Evolutionary conservation across 2,888 invertebrate species (phyloP).

Genomic region (Drosophila anomalata): DNA sequence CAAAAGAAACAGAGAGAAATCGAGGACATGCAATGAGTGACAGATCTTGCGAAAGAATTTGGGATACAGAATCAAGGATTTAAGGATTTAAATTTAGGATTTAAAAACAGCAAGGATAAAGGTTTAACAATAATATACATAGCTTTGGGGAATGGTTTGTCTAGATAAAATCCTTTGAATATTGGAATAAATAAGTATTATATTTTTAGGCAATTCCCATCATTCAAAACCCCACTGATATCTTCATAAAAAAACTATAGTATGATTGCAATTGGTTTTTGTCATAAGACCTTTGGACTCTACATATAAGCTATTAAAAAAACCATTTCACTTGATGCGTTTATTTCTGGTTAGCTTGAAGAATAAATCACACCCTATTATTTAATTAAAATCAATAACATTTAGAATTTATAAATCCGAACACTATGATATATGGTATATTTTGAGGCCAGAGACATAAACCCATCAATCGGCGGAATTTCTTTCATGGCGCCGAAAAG

Average conservation of each 20-base stretch:
- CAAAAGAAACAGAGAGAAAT: conserved; percentile 64
- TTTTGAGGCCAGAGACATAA: conserved; percentile 60
- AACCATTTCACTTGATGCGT: conserved; percentile 1
- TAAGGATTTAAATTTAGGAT: not conserved
- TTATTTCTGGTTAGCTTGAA: conserved; percentile 15
- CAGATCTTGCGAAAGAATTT: conserved; percentile 15
- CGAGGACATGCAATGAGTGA: conserved; percentile 70
- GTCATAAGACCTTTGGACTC: not conserved
- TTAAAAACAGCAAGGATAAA: not conserved
- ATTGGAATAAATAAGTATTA: not conserved
- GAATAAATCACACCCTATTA: conserved; percentile 43
- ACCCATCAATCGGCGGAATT: conserved; percentile 57
- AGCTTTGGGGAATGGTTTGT: conserved; percentile 3
- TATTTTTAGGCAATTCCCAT: not conserved
- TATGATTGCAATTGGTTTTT: not conserved
- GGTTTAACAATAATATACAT: not conserved
- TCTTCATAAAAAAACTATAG: not conserved
- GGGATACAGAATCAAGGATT: not conserved
- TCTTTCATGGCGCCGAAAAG: conserved; percentile 26
- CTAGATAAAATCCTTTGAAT: not conserved
- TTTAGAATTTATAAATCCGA: conserved; percentile 38
- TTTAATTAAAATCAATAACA: conserved; percentile 53
- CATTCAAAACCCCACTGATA: not conserved
- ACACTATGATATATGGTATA: conserved; percentile 59
- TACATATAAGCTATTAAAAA: not conserved